phyloP scores from a whole-genome alignment of 2,888 invertebrate genomes.

The Pinctada fucata region DNA sequence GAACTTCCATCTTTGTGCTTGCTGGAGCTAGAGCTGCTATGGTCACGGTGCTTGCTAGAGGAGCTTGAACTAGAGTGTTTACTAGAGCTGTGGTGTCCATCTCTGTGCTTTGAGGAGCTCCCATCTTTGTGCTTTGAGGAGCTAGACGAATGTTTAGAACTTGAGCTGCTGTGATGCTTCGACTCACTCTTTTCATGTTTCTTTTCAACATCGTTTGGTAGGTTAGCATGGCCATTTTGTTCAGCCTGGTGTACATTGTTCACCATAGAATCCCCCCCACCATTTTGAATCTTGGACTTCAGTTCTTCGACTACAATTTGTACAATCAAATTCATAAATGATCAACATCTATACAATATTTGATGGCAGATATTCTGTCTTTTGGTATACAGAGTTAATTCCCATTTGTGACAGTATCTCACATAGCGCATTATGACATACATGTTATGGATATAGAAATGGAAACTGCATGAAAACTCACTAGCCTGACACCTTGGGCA shows the following conservation, averaged over 20 bases:
- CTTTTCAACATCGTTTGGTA: constrained; percentile 18
- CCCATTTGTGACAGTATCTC: not conserved
- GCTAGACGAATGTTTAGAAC: constrained; percentile 48
- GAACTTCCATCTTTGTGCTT: constrained; percentile 41
- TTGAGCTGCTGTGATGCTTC: constrained; percentile 43
- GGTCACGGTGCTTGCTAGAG: constrained; percentile 36
- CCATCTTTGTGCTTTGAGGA: constrained; percentile 45
- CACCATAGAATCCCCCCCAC: constrained; percentile 31
- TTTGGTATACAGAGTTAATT: not conserved
- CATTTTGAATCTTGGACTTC: constrained; percentile 39
- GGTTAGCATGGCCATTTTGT: constrained; percentile 49
- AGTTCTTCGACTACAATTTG: constrained; percentile 35
- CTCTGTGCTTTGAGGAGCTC: constrained; percentile 51
- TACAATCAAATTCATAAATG: not conserved
- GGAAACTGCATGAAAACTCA: too few species aligned
- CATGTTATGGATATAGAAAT: too few species aligned
- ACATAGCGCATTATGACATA: too few species aligned
- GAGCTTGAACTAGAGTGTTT: constrained; percentile 45
- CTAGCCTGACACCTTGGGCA: too few species aligned
- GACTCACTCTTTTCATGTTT: constrained; percentile 34
- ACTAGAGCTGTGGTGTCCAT: constrained; percentile 48
- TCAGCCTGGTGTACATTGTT: constrained; percentile 38
- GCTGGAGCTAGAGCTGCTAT: constrained; percentile 28
- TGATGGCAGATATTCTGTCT: too few species aligned
- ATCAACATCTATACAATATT: not conserved